These are phyloP conservation scores for Pseudomyrmex flavicornis DNA, from an alignment of 1,140 invertebrate species.

Conservation along the genomic window DNA sequence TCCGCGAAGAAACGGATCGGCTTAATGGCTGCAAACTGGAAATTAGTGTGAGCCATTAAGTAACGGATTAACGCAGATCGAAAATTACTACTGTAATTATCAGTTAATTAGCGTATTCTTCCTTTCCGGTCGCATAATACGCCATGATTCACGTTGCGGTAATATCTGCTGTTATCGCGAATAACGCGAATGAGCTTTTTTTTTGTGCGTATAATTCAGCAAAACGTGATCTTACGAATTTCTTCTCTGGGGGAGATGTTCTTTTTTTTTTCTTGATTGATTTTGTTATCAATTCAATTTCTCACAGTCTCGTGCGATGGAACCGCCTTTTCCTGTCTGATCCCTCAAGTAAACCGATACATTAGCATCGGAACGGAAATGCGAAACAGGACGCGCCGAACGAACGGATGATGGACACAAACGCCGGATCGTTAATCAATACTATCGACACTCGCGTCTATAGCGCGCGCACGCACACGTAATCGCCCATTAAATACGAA, in stretches of 20 bases:
- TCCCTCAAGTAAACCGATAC: background rate
- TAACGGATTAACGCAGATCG: conserved; percentile 32
- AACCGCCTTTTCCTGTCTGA: background rate
- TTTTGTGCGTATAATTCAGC: background rate
- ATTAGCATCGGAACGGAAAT: background rate
- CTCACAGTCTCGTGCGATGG: background rate
- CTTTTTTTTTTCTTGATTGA: background rate
- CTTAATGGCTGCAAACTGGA: conserved; percentile 36
- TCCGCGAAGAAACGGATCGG: conserved; percentile 41
- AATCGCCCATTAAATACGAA: conserved; percentile 25
- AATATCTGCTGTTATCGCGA: background rate
- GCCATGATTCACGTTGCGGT: conserved; percentile 22
- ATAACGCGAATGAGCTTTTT: background rate
- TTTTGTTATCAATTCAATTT: background rate
- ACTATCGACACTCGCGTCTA: conserved; percentile 20
- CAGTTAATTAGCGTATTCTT: conserved; percentile 26
- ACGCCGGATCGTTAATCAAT: conserved; percentile 54
- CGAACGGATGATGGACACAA: conserved; percentile 25
- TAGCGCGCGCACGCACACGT: background rate
- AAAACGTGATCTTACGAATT: background rate
- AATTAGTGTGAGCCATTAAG: conserved; percentile 49
- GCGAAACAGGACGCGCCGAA: background rate
- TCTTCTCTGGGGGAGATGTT: too few relatives aligned
- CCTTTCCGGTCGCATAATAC: conserved; percentile 2
- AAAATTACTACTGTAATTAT: conserved; percentile 39